Evolutionary conservation across 35 echinoderm and acorn worm genomes (phyloP).

Genomic region (Ophioderma brevispina): DNA sequence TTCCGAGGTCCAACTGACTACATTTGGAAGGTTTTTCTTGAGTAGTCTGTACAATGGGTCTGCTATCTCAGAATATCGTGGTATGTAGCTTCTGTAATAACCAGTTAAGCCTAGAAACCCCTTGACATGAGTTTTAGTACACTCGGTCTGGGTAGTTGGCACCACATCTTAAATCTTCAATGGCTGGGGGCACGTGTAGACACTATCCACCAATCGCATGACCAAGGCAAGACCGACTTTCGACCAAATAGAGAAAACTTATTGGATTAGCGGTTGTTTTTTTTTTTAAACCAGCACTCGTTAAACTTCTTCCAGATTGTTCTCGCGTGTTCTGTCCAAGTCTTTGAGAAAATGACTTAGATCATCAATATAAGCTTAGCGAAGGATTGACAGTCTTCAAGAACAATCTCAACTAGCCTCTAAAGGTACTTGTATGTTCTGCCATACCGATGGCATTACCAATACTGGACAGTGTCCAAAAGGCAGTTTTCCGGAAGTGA

Average conservation of each 20-base stretch:
- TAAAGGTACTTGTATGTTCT: slow-evolving; percentile 55
- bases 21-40: background rate
- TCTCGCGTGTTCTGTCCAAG: slow-evolving; percentile 44
- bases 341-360: slow-evolving; percentile 42
- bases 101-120: slow-evolving; percentile 25
- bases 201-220: slow-evolving; percentile 1
- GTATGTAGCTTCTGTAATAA: slow-evolving; percentile 33
- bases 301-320: slow-evolving; percentile 19
- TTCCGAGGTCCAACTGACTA: background rate
- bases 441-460: slow-evolving; percentile 62
- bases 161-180: background rate
- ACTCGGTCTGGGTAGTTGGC: background rate
- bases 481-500: too few species aligned
- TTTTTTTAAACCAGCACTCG: slow-evolving; percentile 21
- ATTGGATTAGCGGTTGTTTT: background rate
- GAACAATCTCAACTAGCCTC: slow-evolving; percentile 40
- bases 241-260: slow-evolving; percentile 20
- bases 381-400: slow-evolving; percentile 11
- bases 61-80: slow-evolving; percentile 16
- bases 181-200: background rate
- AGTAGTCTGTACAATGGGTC: slow-evolving; percentile 14
- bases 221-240: slow-evolving; percentile 30
- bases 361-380: slow-evolving; percentile 69
- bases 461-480: slow-evolving; percentile 61
- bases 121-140: background rate